Evolutionary conservation across 2,797 vertebrate genomes (phyloP).

Genomic region (Enteromius radiatus): DNA sequence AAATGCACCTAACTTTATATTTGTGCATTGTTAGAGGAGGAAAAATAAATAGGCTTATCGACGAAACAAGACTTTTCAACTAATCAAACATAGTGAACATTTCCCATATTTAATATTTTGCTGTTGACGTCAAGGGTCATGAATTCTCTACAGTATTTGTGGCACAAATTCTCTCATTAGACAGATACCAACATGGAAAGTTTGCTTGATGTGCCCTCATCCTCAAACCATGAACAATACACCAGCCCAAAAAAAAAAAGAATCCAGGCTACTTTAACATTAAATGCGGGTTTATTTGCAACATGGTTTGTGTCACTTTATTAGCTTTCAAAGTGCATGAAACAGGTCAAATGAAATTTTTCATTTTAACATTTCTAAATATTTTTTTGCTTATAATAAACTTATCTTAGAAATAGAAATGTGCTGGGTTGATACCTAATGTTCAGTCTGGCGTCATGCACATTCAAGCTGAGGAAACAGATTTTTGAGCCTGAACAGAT

Average conservation of each 20-base stretch:
- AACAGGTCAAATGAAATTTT: neutral
- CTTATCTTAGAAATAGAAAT: no score
- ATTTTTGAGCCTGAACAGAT: neutral
- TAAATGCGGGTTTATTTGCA: constrained; percentile 10
- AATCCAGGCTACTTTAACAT: neutral
- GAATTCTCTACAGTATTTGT: neutral
- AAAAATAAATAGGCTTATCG: neutral
- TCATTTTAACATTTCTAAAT: neutral
- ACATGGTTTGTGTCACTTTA: neutral
- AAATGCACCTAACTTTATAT: constrained; percentile 1
- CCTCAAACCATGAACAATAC: constrained; percentile 14
- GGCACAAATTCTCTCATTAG: neutral
- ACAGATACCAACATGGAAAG: constrained; percentile 10
- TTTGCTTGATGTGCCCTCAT: constrained; percentile 14
- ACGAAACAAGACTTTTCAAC: neutral
- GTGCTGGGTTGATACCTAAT: neutral
- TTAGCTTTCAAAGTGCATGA: neutral
- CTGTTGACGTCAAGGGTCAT: neutral
- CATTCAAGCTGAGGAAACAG: neutral
- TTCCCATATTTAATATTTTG: constrained; percentile 17
- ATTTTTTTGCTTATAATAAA: neutral
- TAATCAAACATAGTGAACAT: constrained; percentile 17
- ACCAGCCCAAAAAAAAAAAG: neutral
- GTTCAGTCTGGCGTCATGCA: neutral
- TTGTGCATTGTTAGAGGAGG: constrained; percentile 9